phyloP scores from a whole-genome alignment of 2,113 vertebrate genomes.

The Perca flavescens region DNA sequence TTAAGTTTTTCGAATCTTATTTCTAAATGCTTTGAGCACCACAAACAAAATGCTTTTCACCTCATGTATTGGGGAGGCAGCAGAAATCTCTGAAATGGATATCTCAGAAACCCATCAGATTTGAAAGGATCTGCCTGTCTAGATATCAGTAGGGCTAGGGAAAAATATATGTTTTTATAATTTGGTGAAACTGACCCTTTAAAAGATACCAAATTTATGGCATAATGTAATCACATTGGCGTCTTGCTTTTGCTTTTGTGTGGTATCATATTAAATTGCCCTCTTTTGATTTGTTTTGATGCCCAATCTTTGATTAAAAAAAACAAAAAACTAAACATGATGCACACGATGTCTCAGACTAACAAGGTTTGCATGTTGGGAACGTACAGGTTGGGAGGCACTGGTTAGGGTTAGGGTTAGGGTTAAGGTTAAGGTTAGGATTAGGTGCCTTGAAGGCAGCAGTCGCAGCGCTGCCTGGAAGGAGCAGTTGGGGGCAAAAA shows the following conservation, averaged over 20 bases:
- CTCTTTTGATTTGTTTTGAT: conserved; percentile 21
- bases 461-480: too few relatives aligned
- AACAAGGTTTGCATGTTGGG: conserved; percentile 62
- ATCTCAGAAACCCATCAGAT: neutral
- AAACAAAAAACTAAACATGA: conserved; percentile 17
- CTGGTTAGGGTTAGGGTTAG: too few relatives aligned
- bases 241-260: conserved; percentile 15
- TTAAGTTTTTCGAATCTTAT: neutral
- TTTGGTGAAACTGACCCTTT: neutral
- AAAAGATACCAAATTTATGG: neutral
- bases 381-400: conserved; percentile 2
- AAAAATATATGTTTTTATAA: conserved; percentile 1
- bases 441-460: too few relatives aligned
- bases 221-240: conserved; percentile 8
- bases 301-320: neutral
- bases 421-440: too few relatives aligned
- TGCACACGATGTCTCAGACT: conserved; percentile 47
- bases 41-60: conserved; percentile 16
- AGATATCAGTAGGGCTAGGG: neutral
- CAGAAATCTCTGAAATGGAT: neutral
- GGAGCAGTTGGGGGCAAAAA: too few relatives aligned
- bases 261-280: neutral
- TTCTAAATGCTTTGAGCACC: conserved; percentile 9
- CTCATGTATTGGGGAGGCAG: neutral
- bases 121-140: conserved; percentile 24